These are phyloP conservation scores for Gymnoscelis rufifasciata DNA, from an alignment of 2,888 invertebrate species.

Conservation along the genomic window DNA sequence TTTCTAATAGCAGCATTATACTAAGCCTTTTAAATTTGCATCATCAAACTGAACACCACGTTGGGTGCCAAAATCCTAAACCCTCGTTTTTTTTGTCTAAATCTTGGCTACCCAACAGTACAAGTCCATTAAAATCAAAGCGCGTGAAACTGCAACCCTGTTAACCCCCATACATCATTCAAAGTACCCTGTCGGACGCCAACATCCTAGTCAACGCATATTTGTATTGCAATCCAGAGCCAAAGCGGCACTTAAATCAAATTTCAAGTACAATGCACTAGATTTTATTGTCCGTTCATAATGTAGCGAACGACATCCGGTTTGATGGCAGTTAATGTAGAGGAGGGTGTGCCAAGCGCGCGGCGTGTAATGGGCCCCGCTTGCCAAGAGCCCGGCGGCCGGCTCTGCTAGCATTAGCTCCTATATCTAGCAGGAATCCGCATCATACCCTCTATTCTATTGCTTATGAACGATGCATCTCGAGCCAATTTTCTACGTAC, in stretches of 20 bases:
- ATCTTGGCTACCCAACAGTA: conserved; percentile 6
- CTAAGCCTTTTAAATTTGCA: neutral
- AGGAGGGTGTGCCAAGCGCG: conserved; percentile 60
- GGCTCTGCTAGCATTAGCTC: conserved; percentile 53
- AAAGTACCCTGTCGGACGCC: conserved; percentile 49
- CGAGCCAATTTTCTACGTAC: conserved; percentile 20
- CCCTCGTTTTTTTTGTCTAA: neutral
- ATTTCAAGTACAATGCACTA: conserved; percentile 50
- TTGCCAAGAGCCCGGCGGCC: conserved; percentile 61
- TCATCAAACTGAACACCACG: neutral
- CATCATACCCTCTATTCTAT: conserved; percentile 25
- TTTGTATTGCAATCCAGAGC: conserved; percentile 35
- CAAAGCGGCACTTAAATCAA: conserved; percentile 45
- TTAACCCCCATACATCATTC: conserved; percentile 17
- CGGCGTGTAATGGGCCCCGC: conserved; percentile 55
- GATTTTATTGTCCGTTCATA: conserved; percentile 72
- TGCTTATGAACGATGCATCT: conserved; percentile 18
- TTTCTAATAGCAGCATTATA: no score
- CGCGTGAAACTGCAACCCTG: conserved; percentile 16
- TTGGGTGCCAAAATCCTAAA: conserved; percentile 8
- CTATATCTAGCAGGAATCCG: conserved; percentile 33
- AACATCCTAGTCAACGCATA: conserved; percentile 28
- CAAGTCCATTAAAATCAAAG: conserved; percentile 12
- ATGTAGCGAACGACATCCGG: conserved; percentile 70
- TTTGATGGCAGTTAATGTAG: conserved; percentile 69